phyloP scores from a whole-genome alignment of 2,888 invertebrate genomes.

The Phania funesta region DNA sequence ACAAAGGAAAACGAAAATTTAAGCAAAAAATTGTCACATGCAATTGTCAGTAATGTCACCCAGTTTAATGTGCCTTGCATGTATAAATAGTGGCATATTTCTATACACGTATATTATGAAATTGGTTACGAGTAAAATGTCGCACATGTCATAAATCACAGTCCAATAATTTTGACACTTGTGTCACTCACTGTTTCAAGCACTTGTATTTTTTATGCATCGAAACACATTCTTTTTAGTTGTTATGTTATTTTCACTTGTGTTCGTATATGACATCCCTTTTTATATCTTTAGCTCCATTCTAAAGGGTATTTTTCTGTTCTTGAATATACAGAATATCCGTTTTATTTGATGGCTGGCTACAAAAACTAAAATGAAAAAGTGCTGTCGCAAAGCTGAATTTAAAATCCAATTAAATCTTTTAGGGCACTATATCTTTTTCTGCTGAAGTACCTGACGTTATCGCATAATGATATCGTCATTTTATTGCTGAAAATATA shows the following conservation, averaged over 20 bases:
- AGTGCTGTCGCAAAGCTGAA: slow-evolving; percentile 27
- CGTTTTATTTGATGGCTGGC: slow-evolving; percentile 35
- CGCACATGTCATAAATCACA: slow-evolving; percentile 63
- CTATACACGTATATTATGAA: not conserved
- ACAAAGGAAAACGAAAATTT: too few species aligned
- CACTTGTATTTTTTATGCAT: slow-evolving; percentile 46
- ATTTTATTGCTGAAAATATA: not conserved
- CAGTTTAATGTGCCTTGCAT: too few species aligned
- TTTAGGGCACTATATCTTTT: slow-evolving; percentile 18
- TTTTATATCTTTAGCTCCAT: slow-evolving; percentile 26
- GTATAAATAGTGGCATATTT: not conserved
- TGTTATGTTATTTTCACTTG: slow-evolving; percentile 35
- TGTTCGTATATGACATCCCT: slow-evolving; percentile 26
- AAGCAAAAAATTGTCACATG: too few species aligned
- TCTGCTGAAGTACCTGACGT: not conserved
- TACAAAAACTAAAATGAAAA: slow-evolving; percentile 7
- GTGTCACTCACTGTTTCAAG: slow-evolving; percentile 57
- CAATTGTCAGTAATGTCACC: too few species aligned
- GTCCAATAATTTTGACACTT: slow-evolving; percentile 65
- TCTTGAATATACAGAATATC: slow-evolving; percentile 49
- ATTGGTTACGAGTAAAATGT: slow-evolving; percentile 48
- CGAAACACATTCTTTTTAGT: slow-evolving; percentile 33
- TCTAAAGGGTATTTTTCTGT: slow-evolving; percentile 33
- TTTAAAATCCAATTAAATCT: slow-evolving; percentile 55
- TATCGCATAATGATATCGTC: slow-evolving; percentile 4